A percentile compares a stretch with the other conserved stretches of the same genome.
phyloP scores from a whole-genome alignment of 2,888 invertebrate species.

The Lithodes maja region DNA sequence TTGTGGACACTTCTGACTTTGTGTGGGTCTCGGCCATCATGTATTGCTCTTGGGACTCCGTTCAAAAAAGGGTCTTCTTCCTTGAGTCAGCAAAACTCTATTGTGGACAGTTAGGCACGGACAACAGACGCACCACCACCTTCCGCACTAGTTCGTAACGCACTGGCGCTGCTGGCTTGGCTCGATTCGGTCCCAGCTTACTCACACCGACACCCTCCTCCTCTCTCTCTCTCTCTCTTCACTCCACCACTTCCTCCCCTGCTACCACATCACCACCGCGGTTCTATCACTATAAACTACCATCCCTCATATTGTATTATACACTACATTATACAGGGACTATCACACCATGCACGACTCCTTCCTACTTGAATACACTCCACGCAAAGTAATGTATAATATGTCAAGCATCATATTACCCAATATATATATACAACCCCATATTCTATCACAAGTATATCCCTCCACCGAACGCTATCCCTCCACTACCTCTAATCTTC shows the following conservation, averaged over 20 bases:
- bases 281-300: no score
- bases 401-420: no score
- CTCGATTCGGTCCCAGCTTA: background rate
- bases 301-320: no score
- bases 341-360: no score
- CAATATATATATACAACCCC: no score
- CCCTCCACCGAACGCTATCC: no score
- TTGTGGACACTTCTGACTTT: slow-evolving; percentile 63
- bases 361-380: no score
- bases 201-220: background rate
- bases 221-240: background rate
- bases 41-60: background rate
- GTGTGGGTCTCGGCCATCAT: slow-evolving; percentile 66
- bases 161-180: background rate
- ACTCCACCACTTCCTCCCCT: background rate
- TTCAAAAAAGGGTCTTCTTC: background rate
- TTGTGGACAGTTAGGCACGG: background rate
- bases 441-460: no score
- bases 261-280: background rate
- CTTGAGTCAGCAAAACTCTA: background rate
- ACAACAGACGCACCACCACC: background rate
- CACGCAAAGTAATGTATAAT: no score
- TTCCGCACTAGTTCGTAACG: slow-evolving; percentile 10
- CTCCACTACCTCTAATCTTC: no score
- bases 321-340: no score